Base-by-base conservation (phyloP, 2,113 vertebrate genomes). In the Myotis brandtii region DNA sequence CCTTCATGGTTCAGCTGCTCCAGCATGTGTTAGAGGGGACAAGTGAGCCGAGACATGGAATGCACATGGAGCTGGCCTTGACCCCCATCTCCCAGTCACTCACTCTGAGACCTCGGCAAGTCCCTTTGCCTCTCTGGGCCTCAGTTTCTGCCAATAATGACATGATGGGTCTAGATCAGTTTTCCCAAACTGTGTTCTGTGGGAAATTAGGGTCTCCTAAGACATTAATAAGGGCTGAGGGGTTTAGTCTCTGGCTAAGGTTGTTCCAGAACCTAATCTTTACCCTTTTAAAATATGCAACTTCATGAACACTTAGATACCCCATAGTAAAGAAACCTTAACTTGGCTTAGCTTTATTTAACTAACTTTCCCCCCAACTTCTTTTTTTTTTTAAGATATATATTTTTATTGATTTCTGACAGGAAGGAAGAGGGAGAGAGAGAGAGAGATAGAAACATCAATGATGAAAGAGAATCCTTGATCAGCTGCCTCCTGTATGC, bases 11-110 rank as follows among this genome's bases (percentile, higher is more conserved):
- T 27, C 37, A 27, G 80, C 37, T 32, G 50, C 18, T 18, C n/a
- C 21, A 0, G 64, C 17, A 1, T 4, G 20, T 14, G 0, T 40
- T 2, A 50, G 59, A n/a, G 9, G 9, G 30, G 20, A n/a, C 16
- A n/a, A 2, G 48, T 21, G 25, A 43, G 3, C 54, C 16, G 8
- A 40, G 46, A 5, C 21, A 8, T 14, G 18, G 80, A 7, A 11
- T 2, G 4, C 6, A 25, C 25, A 12, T 2, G 52, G 32, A 43
- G 32, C 69, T 86, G 59, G 43, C 27, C 32, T n/a, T 17, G 30
- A 48, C 27, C 48, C 37, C 20, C 2, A 27, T 9, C 30, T 69
- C 32, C 27, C 20, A 10, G 25, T 34, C 70, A 3, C 76, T 34
- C 21, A 25, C 40, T 67, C 30, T 80, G 89, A 79, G 75, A 67